Base-by-base conservation (phyloP, 2,888 invertebrate species). In the Atethmia centrago region DNA sequence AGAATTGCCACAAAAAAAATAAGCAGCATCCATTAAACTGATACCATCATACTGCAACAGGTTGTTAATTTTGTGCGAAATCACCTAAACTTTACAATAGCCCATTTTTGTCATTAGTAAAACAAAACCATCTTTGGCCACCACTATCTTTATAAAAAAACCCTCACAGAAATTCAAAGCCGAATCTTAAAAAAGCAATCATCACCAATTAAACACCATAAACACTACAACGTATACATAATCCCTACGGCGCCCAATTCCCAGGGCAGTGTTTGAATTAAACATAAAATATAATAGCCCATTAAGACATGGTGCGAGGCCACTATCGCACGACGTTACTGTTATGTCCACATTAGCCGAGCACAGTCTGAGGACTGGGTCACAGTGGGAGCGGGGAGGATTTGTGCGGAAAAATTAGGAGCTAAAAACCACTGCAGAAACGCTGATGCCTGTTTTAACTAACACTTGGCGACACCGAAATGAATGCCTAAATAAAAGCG, bases 261-360 rank as follows among this genome's bases (percentile, higher is more conserved):
- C 69, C 78, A 28, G 77, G 79, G 82, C 85, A 80, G 82, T 82
- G 74, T 85, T 82, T 77, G 90, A 91, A 92, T 90, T 87, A 88
- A 83, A 82, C 91, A 90, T 92, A 88, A 93, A 92, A 92, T 92
- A 93, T 94, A 93, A 94, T 90, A 87, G 92, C 69, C 90, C 89
- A 91, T 93, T 93, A 92, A 89, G 91, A 91, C 87, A 82, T 85
- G 80, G 87, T 82, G 89, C 83, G 85, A 83, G 86, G 82, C 85
- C 86, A 87, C 89, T 89, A 90, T 90, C 89, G 88, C 83, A 75
- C 76, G 78, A 79, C 87, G 88, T 91, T 89, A 93, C 89, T 89
- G 92, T 93, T 93, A 93, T 93, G 90, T 88, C 82, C 80, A 80
- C 87, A 82, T 87, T 87, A 86, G 81, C 81, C 71, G 79, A 80